Conservation (phyloP, 1,140 invertebrate species). For the Phenacoccus solenopsis region DNA sequence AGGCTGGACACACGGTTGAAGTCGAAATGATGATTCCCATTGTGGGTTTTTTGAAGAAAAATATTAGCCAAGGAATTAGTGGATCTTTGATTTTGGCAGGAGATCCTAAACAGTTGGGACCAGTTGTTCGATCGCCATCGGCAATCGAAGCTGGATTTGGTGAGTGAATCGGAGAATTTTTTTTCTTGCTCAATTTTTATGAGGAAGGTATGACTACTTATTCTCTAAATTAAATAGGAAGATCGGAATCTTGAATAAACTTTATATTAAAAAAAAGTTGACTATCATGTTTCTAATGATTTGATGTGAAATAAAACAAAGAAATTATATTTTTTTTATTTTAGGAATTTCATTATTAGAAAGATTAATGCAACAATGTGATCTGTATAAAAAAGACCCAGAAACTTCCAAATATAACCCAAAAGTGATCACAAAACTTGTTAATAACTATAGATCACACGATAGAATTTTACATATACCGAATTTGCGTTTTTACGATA, state of each 20-base stretch:
- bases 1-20: conserved; percentile 82
- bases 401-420: conserved; percentile 47
- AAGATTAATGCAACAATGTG: conserved; percentile 12
- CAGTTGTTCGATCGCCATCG: conserved; percentile 55
- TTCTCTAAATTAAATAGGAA: too few species aligned
- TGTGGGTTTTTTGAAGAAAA: conserved; percentile 29
- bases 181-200: too few species aligned
- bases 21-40: conserved; percentile 73
- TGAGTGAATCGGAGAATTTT: too few species aligned
- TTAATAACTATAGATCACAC: conserved; percentile 67
- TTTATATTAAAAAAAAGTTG: too few species aligned
- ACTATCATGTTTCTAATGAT: too few species aligned
- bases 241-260: too few species aligned
- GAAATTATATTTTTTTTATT: background rate
- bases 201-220: too few species aligned
- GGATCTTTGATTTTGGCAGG: conserved; percentile 48
- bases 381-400: conserved; percentile 30
- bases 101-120: conserved; percentile 85
- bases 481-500: conserved; percentile 70
- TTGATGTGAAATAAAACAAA: too few species aligned
- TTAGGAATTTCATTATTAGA: background rate
- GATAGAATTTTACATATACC: conserved; percentile 58
- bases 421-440: conserved; percentile 52
- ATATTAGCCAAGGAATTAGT: conserved; percentile 36
- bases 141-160: conserved; percentile 48